Conservation (phyloP, 2,113 vertebrate species). For the Bucco capensis region DNA sequence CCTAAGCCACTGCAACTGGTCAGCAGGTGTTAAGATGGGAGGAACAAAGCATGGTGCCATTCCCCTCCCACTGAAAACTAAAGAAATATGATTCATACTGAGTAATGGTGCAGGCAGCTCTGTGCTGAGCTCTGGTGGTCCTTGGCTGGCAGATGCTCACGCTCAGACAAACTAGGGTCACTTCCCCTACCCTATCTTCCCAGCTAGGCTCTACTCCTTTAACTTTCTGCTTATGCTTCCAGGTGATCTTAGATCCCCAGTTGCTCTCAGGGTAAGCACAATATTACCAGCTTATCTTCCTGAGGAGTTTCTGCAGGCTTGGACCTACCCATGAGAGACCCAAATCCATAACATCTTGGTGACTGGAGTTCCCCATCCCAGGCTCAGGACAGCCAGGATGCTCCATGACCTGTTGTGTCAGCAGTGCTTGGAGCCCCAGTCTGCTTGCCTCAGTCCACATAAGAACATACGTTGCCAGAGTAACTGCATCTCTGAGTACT, state of each 20-base stretch:
- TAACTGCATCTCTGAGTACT: not conserved
- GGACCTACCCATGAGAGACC: not conserved
- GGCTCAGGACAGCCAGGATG: not conserved
- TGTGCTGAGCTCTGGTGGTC: not conserved
- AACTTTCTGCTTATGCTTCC: not conserved
- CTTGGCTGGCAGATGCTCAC: not conserved
- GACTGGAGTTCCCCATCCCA: not conserved
- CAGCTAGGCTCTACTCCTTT: not conserved
- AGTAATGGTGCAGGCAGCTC: not conserved
- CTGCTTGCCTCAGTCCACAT: not conserved
- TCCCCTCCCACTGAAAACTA: not conserved
- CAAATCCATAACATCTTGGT: not conserved
- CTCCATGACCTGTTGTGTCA: not conserved
- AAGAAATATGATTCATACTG: not conserved
- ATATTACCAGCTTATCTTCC: not conserved
- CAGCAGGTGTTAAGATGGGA: not conserved
- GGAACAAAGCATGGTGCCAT: not conserved
- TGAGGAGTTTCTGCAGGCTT: not conserved
- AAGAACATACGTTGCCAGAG: not conserved
- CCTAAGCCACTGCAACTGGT: not conserved
- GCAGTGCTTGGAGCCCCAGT: not conserved
- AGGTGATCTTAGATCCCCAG: not conserved
- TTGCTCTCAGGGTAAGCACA: not conserved
- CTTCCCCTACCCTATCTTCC: not conserved
- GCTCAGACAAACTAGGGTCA: not conserved